Conservation (phyloP, 2,113 vertebrate genomes). For the Baryphthengus martii region DNA sequence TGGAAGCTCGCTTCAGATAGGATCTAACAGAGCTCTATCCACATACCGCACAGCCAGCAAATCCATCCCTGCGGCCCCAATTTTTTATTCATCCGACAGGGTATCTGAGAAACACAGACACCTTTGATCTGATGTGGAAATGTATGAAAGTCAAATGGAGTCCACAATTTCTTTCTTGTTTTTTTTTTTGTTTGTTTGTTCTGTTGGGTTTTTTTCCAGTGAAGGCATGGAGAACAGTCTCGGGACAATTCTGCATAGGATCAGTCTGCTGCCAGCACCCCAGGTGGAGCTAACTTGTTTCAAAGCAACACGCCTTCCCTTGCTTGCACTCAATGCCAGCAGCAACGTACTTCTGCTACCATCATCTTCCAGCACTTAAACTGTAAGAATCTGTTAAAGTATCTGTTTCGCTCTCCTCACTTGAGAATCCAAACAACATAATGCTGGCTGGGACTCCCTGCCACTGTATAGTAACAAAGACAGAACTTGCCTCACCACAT, state of each 20-base stretch:
- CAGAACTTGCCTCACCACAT: not conserved
- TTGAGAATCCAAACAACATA: not conserved
- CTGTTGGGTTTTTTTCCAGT: not conserved
- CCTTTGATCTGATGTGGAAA: not conserved
- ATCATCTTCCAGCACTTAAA: not conserved
- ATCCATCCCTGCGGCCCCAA: not conserved
- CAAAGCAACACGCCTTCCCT: not conserved
- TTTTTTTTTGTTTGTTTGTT: too few species aligned
- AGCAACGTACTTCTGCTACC: not conserved
- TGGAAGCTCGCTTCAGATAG: not conserved
- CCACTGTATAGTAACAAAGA: not conserved
- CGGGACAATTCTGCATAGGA: not conserved
- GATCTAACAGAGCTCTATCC: not conserved
- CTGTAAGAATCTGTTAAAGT: not conserved
- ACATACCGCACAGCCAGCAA: rapidly evolving
- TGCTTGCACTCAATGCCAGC: not conserved
- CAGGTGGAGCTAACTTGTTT: not conserved
- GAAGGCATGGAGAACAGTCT: not conserved
- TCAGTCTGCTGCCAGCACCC: not conserved
- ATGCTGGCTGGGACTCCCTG: not conserved
- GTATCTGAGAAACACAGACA: not conserved
- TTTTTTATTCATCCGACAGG: not conserved
- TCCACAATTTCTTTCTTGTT: not conserved
- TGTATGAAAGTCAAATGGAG: not conserved
- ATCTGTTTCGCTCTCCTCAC: not conserved